A percentile compares a stretch with the other conserved stretches of the same genome.
phyloP scores from a whole-genome alignment of 2,113 vertebrate species.

The Mobula hypostoma region DNA sequence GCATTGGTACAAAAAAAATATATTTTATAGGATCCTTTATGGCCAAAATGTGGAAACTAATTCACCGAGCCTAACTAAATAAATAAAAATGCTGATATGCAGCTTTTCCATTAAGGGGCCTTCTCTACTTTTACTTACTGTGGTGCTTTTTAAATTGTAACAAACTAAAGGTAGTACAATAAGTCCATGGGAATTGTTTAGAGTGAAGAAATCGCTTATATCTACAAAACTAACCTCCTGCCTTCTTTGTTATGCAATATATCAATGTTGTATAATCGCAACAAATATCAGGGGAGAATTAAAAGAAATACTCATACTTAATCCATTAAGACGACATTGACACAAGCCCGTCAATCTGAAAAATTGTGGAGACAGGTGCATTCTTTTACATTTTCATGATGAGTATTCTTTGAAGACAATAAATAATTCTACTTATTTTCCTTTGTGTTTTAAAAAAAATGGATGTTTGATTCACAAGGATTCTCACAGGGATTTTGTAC shows the following conservation, averaged over 20 bases:
- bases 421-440: not conserved
- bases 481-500: not conserved
- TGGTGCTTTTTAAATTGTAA: not conserved
- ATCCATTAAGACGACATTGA: conserved; percentile 5
- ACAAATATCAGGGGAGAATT: not conserved
- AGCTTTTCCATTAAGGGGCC: not conserved
- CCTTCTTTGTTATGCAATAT: not conserved
- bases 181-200: not conserved
- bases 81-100: not conserved
- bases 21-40: not conserved
- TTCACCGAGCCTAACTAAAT: not conserved
- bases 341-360: not conserved
- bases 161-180: not conserved
- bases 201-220: not conserved
- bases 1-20: not conserved
- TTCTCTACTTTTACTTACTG: not conserved
- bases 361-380: not conserved
- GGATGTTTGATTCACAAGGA: not conserved
- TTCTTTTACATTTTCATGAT: not conserved
- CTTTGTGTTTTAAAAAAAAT: not conserved
- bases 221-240: not conserved
- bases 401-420: not conserved
- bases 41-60: not conserved
- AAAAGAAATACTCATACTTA: not conserved
- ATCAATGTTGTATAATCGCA: not conserved